Evolutionary conservation across 2,113 vertebrate genomes (phyloP), one percentile per base, ranked within the genome.

Genomic region (Ammodytes dubius): DNA sequence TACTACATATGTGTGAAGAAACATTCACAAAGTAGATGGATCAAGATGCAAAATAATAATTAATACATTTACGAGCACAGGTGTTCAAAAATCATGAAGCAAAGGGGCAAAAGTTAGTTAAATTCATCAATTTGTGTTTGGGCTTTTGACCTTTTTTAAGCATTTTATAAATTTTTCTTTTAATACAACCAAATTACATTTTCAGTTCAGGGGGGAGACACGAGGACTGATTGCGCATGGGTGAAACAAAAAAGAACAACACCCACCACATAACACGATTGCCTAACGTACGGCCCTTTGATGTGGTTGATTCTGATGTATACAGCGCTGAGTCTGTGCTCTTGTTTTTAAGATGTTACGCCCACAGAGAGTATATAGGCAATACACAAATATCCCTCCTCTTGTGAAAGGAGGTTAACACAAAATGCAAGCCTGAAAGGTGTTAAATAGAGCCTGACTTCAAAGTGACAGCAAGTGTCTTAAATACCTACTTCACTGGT

Each of bases 301-400:
- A 95, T 95, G 94, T 92, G 92, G 92, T 64, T 46, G 7, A 73
- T 83, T 87, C 78, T 92, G 89, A 93, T 91, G 87, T 70, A 46
- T 57, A 83, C 50, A 72, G 60, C 84, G 60, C 46, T 5, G 17
- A 64, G 14, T 19, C 47, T 46, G 19, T 63, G 70, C 79, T 85
- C 89, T 90, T 86, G 80, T 88, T 85, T 84, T 79, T 40, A 65
- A 59, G n/a, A 73, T 5, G 67, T 85, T 63, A 77, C 91, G 66
- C 91, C 89, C 86, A 90, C 91, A 71, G 75, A 73, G 17, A 43
- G 53, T 5, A 27, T 27, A 27, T 27, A 27, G 27, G 27, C 27
- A 2, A 27, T 27, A 56, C 46, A 40, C 47, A 79, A 76, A 81
- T 46, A 56, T 75, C 66, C 65, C 43, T 17, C 27, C 12, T 66